Evolutionary conservation across 2,797 vertebrate genomes (phyloP).

Genomic region (Enteromius unitaeniatus): DNA sequence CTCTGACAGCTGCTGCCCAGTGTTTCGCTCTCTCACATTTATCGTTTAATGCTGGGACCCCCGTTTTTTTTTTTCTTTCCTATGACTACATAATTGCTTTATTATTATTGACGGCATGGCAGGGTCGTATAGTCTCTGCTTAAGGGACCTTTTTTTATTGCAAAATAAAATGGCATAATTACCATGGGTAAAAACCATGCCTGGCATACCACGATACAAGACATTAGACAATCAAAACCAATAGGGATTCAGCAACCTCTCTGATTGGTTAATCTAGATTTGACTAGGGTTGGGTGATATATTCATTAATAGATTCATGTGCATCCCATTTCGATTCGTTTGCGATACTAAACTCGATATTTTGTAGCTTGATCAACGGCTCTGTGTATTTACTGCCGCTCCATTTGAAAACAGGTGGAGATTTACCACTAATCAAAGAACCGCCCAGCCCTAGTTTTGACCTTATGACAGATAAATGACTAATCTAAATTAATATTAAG

Average conservation of each 20-base stretch:
- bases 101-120: background rate
- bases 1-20: conserved; percentile 74
- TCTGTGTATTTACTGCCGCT: too few species aligned
- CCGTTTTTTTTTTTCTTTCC: conserved; percentile 56
- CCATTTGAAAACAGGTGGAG: too few species aligned
- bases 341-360: too few species aligned
- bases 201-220: background rate
- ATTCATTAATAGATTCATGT: too few species aligned
- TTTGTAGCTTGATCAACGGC: too few species aligned
- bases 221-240: background rate
- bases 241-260: background rate
- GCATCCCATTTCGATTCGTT: too few species aligned
- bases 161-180: background rate
- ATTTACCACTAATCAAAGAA: too few species aligned
- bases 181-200: background rate
- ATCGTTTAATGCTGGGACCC: conserved; percentile 41
- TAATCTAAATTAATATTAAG: background rate
- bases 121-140: background rate
- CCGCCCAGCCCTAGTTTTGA: background rate
- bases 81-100: conserved; percentile 23
- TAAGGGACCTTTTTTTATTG: background rate
- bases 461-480: background rate
- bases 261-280: background rate
- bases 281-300: background rate
- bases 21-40: conserved; percentile 43